Evolutionary conservation across 1,140 invertebrate species (phyloP), one percentile per base, ranked within the genome.

Genomic region (Leptinotarsa lineolata): DNA sequence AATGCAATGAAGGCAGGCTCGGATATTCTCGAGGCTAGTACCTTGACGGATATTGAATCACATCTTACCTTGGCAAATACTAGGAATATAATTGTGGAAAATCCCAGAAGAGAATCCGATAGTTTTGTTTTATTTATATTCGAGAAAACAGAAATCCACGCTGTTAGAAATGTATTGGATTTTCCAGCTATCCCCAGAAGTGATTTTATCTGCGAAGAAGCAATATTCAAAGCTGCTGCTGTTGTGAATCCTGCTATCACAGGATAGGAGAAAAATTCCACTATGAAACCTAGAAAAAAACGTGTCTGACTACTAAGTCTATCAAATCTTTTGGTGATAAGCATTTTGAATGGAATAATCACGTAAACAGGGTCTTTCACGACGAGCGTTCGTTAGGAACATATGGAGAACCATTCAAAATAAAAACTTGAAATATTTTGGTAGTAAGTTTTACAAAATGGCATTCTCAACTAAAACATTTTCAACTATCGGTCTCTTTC

Each of bases 171-270:
- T 6, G 85, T 64, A 70, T 88, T 85, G 2, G 87, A 86, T 70
- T 83, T 83, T 72, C 89, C 88, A 15, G 84, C 81, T n/a, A 93
- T 87, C 0, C 93, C 94, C 65, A 95, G 88, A 6, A 95, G 84
- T 13, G 89, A 88, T 81, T 93, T 96, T 3, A 97, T 83, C 84
- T 97, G 95, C 0, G 93, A 90, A 61, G 91, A 88, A 12, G 90
- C 93, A 77, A 97, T 96, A 60, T 93, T 95, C 20, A 97, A 85
- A 20, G 95, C 94, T 1, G 95, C 95, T 1, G 94, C 94, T 24
- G 93, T 91, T 0, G 94, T 97, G 76, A 97, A 97, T 2, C 94
- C 94, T 76, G 90, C 92, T 48, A 95, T 95, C 0, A 97, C 95
- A 4, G 95, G 94, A 75, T 91, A 88, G 0, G 95, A 96, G 79